A percentile compares a stretch with the other conserved stretches of the same genome.
Evolutionary conservation across 2,888 invertebrate species (phyloP).

Genomic region (Tridacna gigas): DNA sequence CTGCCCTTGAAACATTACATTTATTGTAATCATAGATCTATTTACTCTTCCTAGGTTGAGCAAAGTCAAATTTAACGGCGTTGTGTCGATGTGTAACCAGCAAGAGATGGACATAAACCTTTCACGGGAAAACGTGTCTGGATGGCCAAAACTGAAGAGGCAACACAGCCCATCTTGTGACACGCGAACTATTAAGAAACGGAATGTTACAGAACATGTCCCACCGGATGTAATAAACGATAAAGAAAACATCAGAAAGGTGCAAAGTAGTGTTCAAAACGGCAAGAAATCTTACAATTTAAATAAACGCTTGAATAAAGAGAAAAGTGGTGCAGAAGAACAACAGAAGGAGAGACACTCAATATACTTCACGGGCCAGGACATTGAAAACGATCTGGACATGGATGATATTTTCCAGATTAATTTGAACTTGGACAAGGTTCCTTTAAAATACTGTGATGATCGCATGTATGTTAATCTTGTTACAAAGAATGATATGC

Average conservation of each 20-base stretch:
- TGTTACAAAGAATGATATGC: background rate
- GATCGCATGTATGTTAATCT: constrained; percentile 10
- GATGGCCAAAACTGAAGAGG: constrained; percentile 15
- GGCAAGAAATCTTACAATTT: background rate
- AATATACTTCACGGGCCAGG: background rate
- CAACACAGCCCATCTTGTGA: background rate
- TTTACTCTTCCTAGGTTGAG: too few relatives aligned
- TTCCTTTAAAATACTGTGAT: constrained; percentile 13
- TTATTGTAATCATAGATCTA: too few relatives aligned
- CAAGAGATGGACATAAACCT: constrained; percentile 10
- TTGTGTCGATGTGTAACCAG: background rate
- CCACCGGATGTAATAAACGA: background rate
- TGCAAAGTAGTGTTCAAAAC: background rate
- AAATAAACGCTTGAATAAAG: background rate
- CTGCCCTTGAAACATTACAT: too few relatives aligned
- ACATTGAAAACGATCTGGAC: background rate
- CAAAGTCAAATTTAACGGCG: background rate
- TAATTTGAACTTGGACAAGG: background rate
- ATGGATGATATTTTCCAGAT: constrained; percentile 14
- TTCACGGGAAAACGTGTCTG: background rate
- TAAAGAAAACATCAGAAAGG: background rate
- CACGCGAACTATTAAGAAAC: background rate
- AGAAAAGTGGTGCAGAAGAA: background rate
- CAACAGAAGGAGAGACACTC: background rate
- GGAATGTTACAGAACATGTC: constrained; percentile 1